Base-by-base conservation (phyloP, 2,113 vertebrate species). In the Paradisaea rubra region DNA sequence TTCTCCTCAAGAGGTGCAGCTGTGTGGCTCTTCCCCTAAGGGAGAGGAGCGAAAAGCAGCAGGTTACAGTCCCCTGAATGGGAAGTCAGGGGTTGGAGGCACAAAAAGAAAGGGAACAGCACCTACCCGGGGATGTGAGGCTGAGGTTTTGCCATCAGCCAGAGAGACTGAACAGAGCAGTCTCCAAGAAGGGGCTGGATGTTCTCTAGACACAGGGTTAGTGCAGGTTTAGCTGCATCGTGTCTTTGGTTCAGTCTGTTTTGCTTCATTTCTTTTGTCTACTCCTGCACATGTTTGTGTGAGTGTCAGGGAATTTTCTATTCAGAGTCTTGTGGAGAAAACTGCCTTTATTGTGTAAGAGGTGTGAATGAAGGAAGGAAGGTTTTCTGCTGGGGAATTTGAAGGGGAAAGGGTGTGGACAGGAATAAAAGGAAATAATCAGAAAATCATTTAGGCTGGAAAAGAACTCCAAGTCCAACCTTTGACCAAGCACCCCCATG, bases 251-350 rank as follows among this genome's bases (percentile, higher is more conserved):
- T 49, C 44, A 44, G 2, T 20, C 18, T 9, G 20, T 1, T 72
- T 88, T 54, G 49, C 25, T 39, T 50, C 9, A 3, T 47, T 79
- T 39, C 22, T 69, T 63, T 57, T 35, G 28, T 49, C 20, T 42
- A 7, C n/a, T 28, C 20, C 68, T 78, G 44, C 23, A 16, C 8
- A 5, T 0, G 0, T 50, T 53, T 35, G 8, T n/a, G 54, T 17
- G 47, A 54, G 49, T 5, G 6, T 18, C 39, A 39, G 33, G 59
- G 33, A 21, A 63, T 39, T 16, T 82, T 33, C 15, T 31, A 2
- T 35, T 28, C 15, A 1, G 1, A 5, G 20, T 13, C 37, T 50
- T 0, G 0, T 44, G 12, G 39, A 65, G n/a, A 60, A 69, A 89
- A 41, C 18, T 39, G 12, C 9, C 16, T 63, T 31, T 47, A 3